Percentiles rank a stretch among this genome's conserved stretches.
Conservation (phyloP, 1,140 invertebrate genomes). For the Drosophila ficusphila region DNA sequence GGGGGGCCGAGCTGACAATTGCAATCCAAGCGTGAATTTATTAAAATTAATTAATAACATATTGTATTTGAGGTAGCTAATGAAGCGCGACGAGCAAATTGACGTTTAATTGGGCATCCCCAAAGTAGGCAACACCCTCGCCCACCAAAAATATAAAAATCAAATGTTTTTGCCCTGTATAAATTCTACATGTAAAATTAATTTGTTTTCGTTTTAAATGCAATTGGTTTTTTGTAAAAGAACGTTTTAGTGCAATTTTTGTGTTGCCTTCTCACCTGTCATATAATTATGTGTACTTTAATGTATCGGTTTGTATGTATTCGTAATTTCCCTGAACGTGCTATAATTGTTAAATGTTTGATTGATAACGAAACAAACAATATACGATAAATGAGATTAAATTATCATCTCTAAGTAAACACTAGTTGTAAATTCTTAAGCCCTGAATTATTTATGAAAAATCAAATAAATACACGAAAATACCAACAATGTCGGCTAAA, state of each 20-base stretch:
- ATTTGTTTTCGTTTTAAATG: constrained; percentile 36
- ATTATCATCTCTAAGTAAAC: constrained; percentile 69
- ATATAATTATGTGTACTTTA: constrained; percentile 17
- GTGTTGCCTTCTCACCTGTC: constrained; percentile 57
- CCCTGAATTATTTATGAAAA: constrained; percentile 74
- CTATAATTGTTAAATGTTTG: constrained; percentile 78
- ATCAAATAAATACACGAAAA: constrained; percentile 71
- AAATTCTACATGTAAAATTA: constrained; percentile 30
- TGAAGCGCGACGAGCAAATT: constrained; percentile 50
- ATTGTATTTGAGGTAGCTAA: constrained; percentile 69
- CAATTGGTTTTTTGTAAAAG: constrained; percentile 38
- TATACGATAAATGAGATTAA: constrained; percentile 40
- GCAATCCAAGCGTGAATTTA: constrained; percentile 80
- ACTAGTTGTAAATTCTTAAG: constrained; percentile 77
- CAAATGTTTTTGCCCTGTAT: constrained; percentile 27
- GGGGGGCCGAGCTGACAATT: constrained; percentile 26
- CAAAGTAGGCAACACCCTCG: constrained; percentile 34
- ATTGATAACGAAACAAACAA: constrained; percentile 40
- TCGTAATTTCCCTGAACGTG: constrained; percentile 66
- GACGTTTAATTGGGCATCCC: constrained; percentile 51
- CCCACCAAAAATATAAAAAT: constrained; percentile 3
- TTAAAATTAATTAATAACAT: constrained; percentile 74
- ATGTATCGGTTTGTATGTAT: constrained; percentile 34
- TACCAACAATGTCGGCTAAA: constrained; percentile 26
- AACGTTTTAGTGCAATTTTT: constrained; percentile 66